These are phyloP conservation scores for Pseudococcus viburni DNA, from an alignment of 2,888 invertebrate genomes.

Conservation along the genomic window DNA sequence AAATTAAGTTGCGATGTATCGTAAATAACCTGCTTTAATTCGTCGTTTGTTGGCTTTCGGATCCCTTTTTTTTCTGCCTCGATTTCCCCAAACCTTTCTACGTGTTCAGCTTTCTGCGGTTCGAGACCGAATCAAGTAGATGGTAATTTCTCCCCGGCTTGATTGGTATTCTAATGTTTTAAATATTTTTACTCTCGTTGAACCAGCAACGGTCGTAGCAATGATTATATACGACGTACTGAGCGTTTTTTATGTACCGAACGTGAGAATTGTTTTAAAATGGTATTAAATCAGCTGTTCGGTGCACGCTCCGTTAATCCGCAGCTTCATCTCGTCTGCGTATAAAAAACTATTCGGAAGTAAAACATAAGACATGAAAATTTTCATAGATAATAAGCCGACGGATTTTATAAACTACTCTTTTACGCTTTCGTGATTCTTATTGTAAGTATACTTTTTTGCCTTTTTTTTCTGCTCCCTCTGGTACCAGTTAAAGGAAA, in stretches of 20 bases:
- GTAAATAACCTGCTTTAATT: constrained; percentile 5
- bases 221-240: not conserved
- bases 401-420: constrained; percentile 26
- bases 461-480: not conserved
- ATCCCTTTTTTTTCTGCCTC: not conserved
- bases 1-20: not conserved
- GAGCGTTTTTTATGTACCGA: not conserved
- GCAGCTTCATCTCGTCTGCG: not conserved
- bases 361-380: constrained; percentile 11
- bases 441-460: constrained; percentile 14
- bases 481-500: constrained; percentile 13
- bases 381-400: constrained; percentile 37
- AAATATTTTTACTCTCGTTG: not conserved
- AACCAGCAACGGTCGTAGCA: not conserved
- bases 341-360: constrained; percentile 25
- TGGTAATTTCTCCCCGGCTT: not conserved
- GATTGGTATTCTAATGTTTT: not conserved
- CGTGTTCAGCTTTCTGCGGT: not conserved
- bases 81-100: not conserved
- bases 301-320: not conserved
- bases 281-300: not conserved
- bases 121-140: not conserved
- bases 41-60: not conserved
- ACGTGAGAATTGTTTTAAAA: constrained; percentile 23
- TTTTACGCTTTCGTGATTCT: constrained; percentile 25